Evolutionary conservation across 2,888 invertebrate species (phyloP), one percentile per base, ranked within the genome.

Genomic region (Gnatocerus cornutus): DNA sequence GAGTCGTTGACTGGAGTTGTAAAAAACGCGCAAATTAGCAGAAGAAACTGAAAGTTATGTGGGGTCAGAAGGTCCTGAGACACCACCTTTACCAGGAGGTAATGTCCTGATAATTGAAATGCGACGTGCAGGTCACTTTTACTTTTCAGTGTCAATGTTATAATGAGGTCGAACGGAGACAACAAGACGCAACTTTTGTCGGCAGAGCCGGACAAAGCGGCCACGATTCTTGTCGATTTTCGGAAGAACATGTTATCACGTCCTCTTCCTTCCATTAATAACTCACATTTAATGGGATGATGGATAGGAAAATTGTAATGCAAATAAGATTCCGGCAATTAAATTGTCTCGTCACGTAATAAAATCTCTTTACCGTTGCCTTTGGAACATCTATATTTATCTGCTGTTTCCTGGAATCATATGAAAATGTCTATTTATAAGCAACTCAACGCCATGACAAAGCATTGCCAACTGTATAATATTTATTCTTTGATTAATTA

Each of bases 21-120:
- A 7, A 37, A 9, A 37, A 37, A 6, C 2, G 59, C 45, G 59
- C 45, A 59, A 59, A 59, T 59, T 59, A 59, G 67, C 68, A 73
- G 73, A 71, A 74, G 74, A 77, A 77, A 75, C 68, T 69, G 75
- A 77, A 77, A 77, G 75, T 77, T 72, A 69, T 69, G 71, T 69
- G 68, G 67, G 76, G 76, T 74, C 75, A 73, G 66, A 64, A 66
- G 75, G 73, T 74, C 75, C 74, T 74, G 75, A 58, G 75, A 73
- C 74, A 68, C 73, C 73, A 66, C 56, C 50, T 68, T 41, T 16
- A 37, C 37, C 59, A 14, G 27, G 48, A 55, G 62, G 27, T 62
- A 70, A 62, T 58, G 70, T 53, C 67, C 63, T 56, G 55, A 52
- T 70, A 70, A 70, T 70, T 67, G 66, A 70, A 62, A 67, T 63